Base-by-base conservation (phyloP, 2,888 invertebrate genomes). In the Nebria salina region DNA sequence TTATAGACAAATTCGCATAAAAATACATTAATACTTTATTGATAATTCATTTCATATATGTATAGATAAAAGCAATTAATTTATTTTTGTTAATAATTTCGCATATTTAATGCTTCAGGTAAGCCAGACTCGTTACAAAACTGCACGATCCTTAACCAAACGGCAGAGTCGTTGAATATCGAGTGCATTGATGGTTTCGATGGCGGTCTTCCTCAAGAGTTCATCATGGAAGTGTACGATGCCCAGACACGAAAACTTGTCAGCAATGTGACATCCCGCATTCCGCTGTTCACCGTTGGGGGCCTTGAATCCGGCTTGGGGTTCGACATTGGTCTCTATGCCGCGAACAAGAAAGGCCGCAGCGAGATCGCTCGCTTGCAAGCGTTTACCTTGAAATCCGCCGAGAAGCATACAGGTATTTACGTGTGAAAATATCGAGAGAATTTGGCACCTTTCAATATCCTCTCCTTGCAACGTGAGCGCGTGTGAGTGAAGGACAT, bases 181-280 rank as follows among this genome's bases (percentile, higher is more conserved):
- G 94, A 94, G 87, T 95, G 95, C 88, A 88, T 91, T 34, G 94
- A 94, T 86, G 95, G 95, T 82, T 95, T 94, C 88, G 93, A 95
- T 87, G 95, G 95, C 15, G 95, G 95, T 70, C 89, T 95, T 82
- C 91, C 92, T 83, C 95, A 95, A 88, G 92, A 92, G 87, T 95
- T 94, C 88, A 91, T 93, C 84, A 92, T 95, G 90, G 94, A 95
- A 88, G 92, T 95, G 83, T 92, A 91, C 88, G 90, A 91, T 85
- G 87, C 89, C 82, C 89, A 90, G 84, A 89, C 90, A 75, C 90
- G 91, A 84, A 89, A 89, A 83, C 87, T 91, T 83, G 90, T 92
- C 83, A 90, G 91, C 87, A 92, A 92, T 86, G 90, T 91, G 82
- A 91, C 92, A 66, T 90, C 90, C 83, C 89, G 89, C 82, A 87